Percentiles rank a stretch among this genome's conserved stretches.
phyloP scores from a whole-genome alignment of 1,140 invertebrate species.

The Cyrtorhinus lividipennis region DNA sequence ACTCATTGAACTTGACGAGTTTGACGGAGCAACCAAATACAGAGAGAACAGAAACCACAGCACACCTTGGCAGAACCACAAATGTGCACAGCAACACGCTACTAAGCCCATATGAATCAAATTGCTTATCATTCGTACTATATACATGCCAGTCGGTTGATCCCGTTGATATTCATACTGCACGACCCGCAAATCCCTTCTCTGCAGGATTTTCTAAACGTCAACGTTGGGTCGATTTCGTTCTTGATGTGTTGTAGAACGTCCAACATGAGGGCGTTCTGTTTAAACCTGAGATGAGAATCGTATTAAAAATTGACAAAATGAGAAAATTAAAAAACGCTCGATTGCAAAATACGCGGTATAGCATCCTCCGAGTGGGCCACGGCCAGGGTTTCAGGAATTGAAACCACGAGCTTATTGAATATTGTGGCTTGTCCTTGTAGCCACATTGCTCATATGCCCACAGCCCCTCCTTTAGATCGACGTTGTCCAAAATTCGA shows the following conservation, averaged over 20 bases:
- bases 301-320: too few relatives aligned
- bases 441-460: too few relatives aligned
- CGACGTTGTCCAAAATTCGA: background rate
- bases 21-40: too few relatives aligned
- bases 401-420: too few relatives aligned
- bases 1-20: too few relatives aligned
- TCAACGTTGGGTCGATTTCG: constrained; percentile 90
- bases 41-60: too few relatives aligned
- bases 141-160: constrained; percentile 90
- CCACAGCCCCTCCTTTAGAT: background rate
- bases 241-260: constrained; percentile 97
- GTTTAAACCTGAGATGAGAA: constrained; percentile 31
- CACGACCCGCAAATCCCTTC: constrained; percentile 98
- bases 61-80: too few relatives aligned
- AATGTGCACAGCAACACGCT: too few relatives aligned
- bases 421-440: background rate
- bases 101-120: too few relatives aligned
- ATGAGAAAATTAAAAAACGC: background rate
- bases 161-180: constrained; percentile 95
- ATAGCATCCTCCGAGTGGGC: too few relatives aligned
- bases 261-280: constrained; percentile 79
- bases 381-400: too few relatives aligned
- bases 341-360: background rate
- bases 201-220: constrained; percentile 87
- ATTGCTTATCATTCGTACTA: too few relatives aligned